Evolutionary conservation across 2,888 invertebrate genomes (phyloP), one percentile per base, ranked within the genome.

Genomic region (Nomada ruficornis): DNA sequence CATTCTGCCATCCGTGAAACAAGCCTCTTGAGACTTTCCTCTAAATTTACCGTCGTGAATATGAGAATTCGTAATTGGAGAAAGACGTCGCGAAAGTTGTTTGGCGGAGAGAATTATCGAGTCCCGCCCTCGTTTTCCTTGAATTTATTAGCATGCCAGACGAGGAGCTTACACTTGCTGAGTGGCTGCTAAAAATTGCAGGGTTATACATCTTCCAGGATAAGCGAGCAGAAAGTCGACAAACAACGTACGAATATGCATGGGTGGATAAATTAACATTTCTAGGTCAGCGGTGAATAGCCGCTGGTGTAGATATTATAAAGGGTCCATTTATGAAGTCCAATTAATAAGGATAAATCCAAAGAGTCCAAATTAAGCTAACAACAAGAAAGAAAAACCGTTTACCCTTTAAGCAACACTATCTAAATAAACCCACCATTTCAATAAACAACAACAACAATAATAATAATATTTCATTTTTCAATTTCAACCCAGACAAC

Each of bases 91-190:
- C 55, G 63, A 44, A 65, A 73, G 47, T 57, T 50, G 62, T 23
- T 54, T 36, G 20, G 18, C 42, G 42, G 23, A 68, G 55, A 57
- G 68, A 68, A 57, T 68, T 68, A 57, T 57, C 42, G 55, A 15
- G 68, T 55, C 23, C 13, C 55, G 55, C 65, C 42, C 29, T 57
- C 63, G 74, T 68, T 75, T 75, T 44, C 64, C 44, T 59, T 36
- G 69, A n/a, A 70, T 76, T 75, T 78, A 78, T 78, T 74, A 54
- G 44, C 59, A 11, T 13, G 23, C 47, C 5, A 42, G 7, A 47
- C 57, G 29, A 44, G 29, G 26, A 70, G 42, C 26, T 65, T 47
- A 20, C 42, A 50, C 29, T 65, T 18, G 47, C 50, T 55, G 62
- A 62, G 42, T 9, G 52, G 4, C 18, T 20, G 13, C n/a, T 59